Evolutionary conservation across 2,113 vertebrate genomes (phyloP), one percentile per base, ranked within the genome.

Genomic region (Salvelinus sp.): DNA sequence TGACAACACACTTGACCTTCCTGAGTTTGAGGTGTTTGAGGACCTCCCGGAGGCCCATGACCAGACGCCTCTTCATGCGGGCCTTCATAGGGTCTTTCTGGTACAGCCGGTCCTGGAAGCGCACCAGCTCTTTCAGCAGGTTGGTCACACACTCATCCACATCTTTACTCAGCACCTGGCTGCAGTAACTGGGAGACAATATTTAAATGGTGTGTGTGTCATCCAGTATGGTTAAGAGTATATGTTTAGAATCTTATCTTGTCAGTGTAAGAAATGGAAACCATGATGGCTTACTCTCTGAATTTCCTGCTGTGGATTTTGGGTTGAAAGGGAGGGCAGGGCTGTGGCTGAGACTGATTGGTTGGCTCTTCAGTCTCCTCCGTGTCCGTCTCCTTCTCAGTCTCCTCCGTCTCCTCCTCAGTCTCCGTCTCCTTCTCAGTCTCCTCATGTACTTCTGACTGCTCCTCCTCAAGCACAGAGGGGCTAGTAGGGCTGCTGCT

Each of bases 271-370:
- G 62, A 50, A 50, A 13, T 6, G 54, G 27, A 33, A 44, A 70
- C 9, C 25, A 27, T 10, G 16, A 6, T 60, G 16, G 54, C 96
- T 95, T 93, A 99, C 97, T 98, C 97, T 93, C 97, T 93, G 86
- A 98, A 99, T 76, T 96, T 95, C 74, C 97, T 95, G 77, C 97
- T 98, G 78, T 99, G 98, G 84, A 98, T 96, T 95, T 95, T 98
- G 63, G 93, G 95, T 75, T 82, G 85, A 73, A 1, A 87, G 10
- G 77, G 58, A 0, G 22, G 54, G 13, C 66, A 86, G 50, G 82
- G 76, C 30, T 73, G 79, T 23, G 28, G 13, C 22, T 73, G 79
- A 25, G 30, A 14, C 22, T 33, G 4, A 44, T 58, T 78, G 69
- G 38, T 33, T 74, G 87, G 88, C 3, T 47, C 28, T 20, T 88